Base-by-base conservation (phyloP, 1,140 invertebrate genomes). In the Eumaeus atala region DNA sequence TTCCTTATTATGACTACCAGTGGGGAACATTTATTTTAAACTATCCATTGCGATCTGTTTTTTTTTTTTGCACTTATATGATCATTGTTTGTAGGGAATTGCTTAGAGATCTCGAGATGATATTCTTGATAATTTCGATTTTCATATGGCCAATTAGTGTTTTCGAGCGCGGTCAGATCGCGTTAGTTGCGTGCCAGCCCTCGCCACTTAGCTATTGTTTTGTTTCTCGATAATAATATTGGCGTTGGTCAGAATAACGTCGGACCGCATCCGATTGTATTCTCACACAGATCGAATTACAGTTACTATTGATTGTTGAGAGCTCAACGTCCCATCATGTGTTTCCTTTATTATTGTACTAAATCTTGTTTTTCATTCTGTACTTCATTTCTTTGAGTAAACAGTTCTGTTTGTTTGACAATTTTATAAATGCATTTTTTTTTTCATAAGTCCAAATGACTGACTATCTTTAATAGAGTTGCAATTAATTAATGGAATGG, bases 211-310 rank as follows among this genome's bases (percentile, higher is more conserved):
- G 37, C 61, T 69, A 73, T 77, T 77, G 68, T 77, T 77, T 73
- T 72, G 70, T 70, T 62, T 21, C 55, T 50, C 65, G 63, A 67
- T 77, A 75, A 72, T 72, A 76, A 72, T 74, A 77, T 77, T 76
- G 72, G 70, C 59, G 64, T 61, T 64, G 59, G 55, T 62, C 21
- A 6, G 62, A 58, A 53, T 51, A 50, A 28, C 54, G 44, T 53
- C 53, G 54, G 57, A 56, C 61, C 44, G 59, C 60, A 56, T 71
- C 35, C 68, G 65, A 76, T 77, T 74, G 70, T 73, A 70, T 77
- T 77, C 72, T 70, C 67, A 68, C 72, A 72, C 63, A 64, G 63
- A 77, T 74, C 67, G 60, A 67, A 75, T 71, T 75, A 72, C 69
- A 67, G 59, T 73, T 72, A 74, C 56, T 53, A 64, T 63, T 49